These are phyloP conservation scores for Gephyroberyx darwinii DNA, from an alignment of 2,797 vertebrate genomes.

Conservation along the genomic window DNA sequence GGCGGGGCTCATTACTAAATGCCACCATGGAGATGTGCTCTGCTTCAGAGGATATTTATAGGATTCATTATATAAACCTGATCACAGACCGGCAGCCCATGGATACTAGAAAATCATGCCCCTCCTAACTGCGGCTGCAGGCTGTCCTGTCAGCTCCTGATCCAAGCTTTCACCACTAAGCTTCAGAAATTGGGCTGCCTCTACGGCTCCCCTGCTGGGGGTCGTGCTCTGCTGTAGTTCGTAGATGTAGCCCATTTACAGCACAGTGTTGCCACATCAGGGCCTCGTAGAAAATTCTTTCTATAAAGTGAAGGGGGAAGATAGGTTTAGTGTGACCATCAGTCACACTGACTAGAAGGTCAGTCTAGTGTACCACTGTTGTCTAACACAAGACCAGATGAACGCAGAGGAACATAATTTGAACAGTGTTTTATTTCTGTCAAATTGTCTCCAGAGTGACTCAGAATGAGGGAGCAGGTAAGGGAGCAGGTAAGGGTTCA, in stretches of 20 bases:
- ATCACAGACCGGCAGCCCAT: conserved; percentile 62
- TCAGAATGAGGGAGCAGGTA: conserved; percentile 17
- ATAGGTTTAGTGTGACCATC: not conserved
- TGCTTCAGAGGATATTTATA: conserved; percentile 66
- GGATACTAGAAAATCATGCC: conserved; percentile 58
- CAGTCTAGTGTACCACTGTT: conserved; percentile 1
- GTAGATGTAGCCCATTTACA: not conserved
- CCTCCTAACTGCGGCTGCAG: conserved; percentile 46
- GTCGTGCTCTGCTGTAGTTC: conserved; percentile 6
- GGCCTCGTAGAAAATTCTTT: not conserved
- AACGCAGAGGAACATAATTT: not conserved
- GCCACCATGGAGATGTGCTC: conserved; percentile 49
- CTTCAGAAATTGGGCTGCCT: conserved; percentile 28
- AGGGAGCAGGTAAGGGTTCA: conserved; percentile 15
- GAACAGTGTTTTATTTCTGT: not conserved
- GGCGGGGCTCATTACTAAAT: conserved; percentile 56
- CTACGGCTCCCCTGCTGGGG: not conserved
- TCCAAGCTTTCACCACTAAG: conserved; percentile 28
- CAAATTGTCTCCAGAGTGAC: not conserved
- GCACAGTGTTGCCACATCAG: too few relatives aligned
- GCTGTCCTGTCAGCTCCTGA: conserved; percentile 48
- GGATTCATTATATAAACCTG: conserved; percentile 69
- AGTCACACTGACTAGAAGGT: not conserved
- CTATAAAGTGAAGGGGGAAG: not conserved
- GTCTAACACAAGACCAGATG: not conserved